Percentiles rank a stretch among this genome's conserved stretches.
phyloP scores from a whole-genome alignment of 2,797 vertebrate genomes.

The Malacoctenus gilli region DNA sequence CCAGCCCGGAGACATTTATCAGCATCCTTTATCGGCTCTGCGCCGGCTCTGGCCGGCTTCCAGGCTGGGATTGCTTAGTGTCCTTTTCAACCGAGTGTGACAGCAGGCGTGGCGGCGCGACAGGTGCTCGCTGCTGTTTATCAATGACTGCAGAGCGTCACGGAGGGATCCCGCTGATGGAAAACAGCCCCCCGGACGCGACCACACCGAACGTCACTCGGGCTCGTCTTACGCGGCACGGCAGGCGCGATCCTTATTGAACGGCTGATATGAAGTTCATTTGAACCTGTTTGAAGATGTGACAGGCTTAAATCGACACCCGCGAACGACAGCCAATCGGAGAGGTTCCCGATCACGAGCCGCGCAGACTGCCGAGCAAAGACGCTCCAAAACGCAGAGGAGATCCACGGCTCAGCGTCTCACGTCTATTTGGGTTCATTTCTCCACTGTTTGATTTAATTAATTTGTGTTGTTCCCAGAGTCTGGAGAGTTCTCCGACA shows the following conservation, averaged over 20 bases:
- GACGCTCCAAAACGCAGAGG: constrained; percentile 13
- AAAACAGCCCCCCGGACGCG: constrained; percentile 30
- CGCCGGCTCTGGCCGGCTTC: constrained; percentile 25
- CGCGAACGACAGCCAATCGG: too few relatives aligned
- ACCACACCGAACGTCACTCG: constrained; percentile 1
- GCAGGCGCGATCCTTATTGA: not conserved
- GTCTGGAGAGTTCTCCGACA: constrained; percentile 44
- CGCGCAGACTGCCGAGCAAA: constrained; percentile 1
- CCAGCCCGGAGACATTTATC: constrained; percentile 21
- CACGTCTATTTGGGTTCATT: constrained; percentile 20
- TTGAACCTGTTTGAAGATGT: not conserved
- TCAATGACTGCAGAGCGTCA: constrained; percentile 39
- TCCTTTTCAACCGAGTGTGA: constrained; percentile 31
- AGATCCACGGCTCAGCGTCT: constrained; percentile 7
- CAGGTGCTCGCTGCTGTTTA: constrained; percentile 66
- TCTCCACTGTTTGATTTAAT: constrained; percentile 43
- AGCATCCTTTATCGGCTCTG: constrained; percentile 18
- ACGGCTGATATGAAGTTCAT: not conserved
- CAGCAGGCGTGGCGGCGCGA: constrained; percentile 34
- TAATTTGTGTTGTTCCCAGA: constrained; percentile 48
- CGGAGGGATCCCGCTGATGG: constrained; percentile 22
- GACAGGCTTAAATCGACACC: too few relatives aligned
- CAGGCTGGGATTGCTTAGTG: constrained; percentile 23
- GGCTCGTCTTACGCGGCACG: constrained; percentile 3
- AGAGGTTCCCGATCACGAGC: too few relatives aligned